Conservation (phyloP, 2,888 invertebrate genomes). For the Machimus atricapillus region DNA sequence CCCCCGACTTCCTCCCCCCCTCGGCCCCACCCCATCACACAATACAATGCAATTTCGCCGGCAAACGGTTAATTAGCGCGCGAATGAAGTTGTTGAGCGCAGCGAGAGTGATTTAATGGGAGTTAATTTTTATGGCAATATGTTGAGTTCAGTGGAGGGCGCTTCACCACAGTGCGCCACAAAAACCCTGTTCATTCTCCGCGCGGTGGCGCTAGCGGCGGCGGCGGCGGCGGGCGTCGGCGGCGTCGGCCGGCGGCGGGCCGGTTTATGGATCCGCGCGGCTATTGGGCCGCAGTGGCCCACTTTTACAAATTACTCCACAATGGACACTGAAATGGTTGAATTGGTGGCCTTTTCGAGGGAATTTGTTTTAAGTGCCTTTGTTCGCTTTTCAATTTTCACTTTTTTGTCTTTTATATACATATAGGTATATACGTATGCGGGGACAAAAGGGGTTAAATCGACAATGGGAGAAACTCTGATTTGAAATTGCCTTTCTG, state of each 20-base stretch:
- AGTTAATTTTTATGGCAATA: conserved; percentile 21
- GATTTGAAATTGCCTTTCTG: background rate
- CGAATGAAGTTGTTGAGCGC: conserved; percentile 8
- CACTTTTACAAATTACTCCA: background rate
- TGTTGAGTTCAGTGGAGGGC: background rate
- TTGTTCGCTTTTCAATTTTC: background rate
- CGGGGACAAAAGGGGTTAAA: background rate
- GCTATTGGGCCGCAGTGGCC: background rate
- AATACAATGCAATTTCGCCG: background rate
- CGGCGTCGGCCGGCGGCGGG: background rate
- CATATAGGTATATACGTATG: too few species aligned
- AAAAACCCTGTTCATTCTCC: background rate
- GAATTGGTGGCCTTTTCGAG: background rate
- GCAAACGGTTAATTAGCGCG: conserved; percentile 10
- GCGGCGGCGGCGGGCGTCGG: too few species aligned
- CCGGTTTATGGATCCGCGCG: background rate
- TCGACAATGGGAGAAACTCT: background rate
- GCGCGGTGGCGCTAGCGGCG: background rate
- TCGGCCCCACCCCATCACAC: background rate
- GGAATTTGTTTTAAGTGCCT: background rate
- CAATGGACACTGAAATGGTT: background rate
- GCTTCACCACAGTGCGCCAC: background rate
- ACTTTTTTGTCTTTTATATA: background rate
- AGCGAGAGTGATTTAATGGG: conserved; percentile 13
- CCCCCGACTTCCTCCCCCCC: background rate